A percentile compares a stretch with the other conserved stretches of the same genome.
These are phyloP conservation scores for Pseudochirops cupreus DNA, from an alignment of 2,797 vertebrate genomes.

Conservation along the genomic window DNA sequence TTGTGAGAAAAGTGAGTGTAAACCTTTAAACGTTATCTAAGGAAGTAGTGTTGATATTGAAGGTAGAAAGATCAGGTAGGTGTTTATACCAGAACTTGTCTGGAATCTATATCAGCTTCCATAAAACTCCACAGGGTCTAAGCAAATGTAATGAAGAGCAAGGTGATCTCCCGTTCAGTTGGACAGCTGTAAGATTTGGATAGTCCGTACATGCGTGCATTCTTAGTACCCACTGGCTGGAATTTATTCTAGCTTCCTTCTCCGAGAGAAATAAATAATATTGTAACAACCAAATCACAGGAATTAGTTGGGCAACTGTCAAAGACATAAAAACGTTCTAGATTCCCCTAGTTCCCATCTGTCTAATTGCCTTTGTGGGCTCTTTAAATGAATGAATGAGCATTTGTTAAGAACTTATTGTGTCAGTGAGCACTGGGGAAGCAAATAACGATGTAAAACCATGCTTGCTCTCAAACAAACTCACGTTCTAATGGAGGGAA, in stretches of 20 bases:
- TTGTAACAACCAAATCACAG: conserved; percentile 2
- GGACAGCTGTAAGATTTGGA: neutral
- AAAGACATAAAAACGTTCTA: neutral
- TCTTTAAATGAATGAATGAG: neutral
- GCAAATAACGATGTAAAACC: neutral
- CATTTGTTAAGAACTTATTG: neutral
- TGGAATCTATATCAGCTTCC: neutral
- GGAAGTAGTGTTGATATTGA: neutral
- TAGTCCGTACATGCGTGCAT: neutral
- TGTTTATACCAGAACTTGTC: neutral
- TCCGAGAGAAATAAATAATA: neutral
- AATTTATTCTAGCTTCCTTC: conserved; percentile 35
- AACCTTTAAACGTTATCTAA: neutral
- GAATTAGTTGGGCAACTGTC: neutral
- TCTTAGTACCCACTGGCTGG: neutral
- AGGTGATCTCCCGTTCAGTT: neutral
- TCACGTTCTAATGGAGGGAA: neutral
- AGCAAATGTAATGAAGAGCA: neutral
- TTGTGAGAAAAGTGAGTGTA: neutral
- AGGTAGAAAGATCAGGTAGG: neutral
- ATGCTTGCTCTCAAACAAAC: neutral
- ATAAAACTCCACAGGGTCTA: neutral
- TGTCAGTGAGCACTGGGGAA: neutral
- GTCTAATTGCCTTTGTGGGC: neutral
- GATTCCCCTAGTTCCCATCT: neutral